phyloP scores from a whole-genome alignment of 2,888 invertebrate genomes.

The Ennomos quercinarius region DNA sequence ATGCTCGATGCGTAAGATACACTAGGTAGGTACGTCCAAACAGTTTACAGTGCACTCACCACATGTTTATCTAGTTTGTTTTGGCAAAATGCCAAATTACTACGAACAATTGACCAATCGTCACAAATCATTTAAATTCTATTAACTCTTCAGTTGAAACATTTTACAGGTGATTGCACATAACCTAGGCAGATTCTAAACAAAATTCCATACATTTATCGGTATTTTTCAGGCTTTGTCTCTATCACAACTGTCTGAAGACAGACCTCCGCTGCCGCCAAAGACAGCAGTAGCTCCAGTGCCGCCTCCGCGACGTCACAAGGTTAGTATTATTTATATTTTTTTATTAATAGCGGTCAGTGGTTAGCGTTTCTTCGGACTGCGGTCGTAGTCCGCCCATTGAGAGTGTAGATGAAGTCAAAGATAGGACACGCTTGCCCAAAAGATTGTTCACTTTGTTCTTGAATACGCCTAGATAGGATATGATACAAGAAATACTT shows the following conservation, averaged over 20 bases:
- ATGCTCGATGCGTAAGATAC: conserved; percentile 17
- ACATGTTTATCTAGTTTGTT: conserved; percentile 25
- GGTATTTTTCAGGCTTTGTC: conserved; percentile 63
- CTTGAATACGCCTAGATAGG: too few relatives aligned
- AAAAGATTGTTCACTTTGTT: too few relatives aligned
- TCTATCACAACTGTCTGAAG: conserved; percentile 68
- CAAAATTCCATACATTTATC: not conserved
- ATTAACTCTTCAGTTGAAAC: too few relatives aligned
- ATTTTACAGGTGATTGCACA: too few relatives aligned
- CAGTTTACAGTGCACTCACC: conserved; percentile 32
- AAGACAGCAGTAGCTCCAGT: conserved; percentile 73
- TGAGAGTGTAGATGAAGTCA: too few relatives aligned
- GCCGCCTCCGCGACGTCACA: conserved; percentile 80
- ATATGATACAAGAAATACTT: too few relatives aligned
- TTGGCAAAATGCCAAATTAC: conserved; percentile 31
- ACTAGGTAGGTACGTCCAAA: conserved; percentile 13
- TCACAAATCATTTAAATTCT: too few relatives aligned
- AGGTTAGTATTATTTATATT: conserved; percentile 54
- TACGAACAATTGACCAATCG: conserved; percentile 20
- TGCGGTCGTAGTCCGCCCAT: too few relatives aligned
- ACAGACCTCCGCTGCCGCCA: conserved; percentile 79
- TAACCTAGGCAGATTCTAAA: too few relatives aligned
- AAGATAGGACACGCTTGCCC: too few relatives aligned
- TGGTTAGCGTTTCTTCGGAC: too few relatives aligned
- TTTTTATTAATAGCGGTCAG: too few relatives aligned